Base-by-base conservation (phyloP, 2,113 vertebrate species). In the Columba livia region DNA sequence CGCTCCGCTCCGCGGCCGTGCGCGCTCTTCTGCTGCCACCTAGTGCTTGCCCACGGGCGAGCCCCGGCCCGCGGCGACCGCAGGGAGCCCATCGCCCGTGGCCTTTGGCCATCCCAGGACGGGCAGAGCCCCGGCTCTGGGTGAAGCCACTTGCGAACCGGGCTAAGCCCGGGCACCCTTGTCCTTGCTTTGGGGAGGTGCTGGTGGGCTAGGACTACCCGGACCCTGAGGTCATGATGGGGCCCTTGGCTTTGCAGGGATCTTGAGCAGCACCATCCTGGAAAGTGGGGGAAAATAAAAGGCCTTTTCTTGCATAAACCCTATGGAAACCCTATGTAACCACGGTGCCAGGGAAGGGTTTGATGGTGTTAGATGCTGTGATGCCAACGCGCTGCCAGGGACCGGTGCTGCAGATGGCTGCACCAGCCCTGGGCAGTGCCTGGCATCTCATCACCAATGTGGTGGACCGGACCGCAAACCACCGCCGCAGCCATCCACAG, bases 1-100 rank as follows among this genome's bases (percentile, higher is more conserved):
- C 42, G 42, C 42, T 42, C 42, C 36, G 24, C 40, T 40, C 40
- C 40, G 40, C 40, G 40, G 40, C 69, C 14, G 34, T 74, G 48
- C 6, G 53, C 78, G 94, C 79, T 93, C 87, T 54, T 88, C 82
- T 85, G 91, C 96, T 93, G 96, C 97, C 96, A 92, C 50, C 96
- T 94, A 91, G 85, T 50, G 96, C 79, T 23, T 5, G 10, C 29
- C 85, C 72, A 23, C 13, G 20, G 56, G 24, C 24, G 24, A 34
- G 67, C 12, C 32, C 56, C 38, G 54, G 60, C 25, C 51, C 42
- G 7, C 14, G 34, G 29, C 28, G 12, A 4, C 36, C 5, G 28
- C 65, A 5, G 32, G 51, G 24, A 29, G 13, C 61, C 54, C 1
- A 1, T 11, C 12, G 18, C 70, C 18, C 28, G 26, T 10, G 65